These are phyloP conservation scores for Ormyrus labotus DNA, from an alignment of 2,888 invertebrate genomes.

Conservation along the genomic window DNA sequence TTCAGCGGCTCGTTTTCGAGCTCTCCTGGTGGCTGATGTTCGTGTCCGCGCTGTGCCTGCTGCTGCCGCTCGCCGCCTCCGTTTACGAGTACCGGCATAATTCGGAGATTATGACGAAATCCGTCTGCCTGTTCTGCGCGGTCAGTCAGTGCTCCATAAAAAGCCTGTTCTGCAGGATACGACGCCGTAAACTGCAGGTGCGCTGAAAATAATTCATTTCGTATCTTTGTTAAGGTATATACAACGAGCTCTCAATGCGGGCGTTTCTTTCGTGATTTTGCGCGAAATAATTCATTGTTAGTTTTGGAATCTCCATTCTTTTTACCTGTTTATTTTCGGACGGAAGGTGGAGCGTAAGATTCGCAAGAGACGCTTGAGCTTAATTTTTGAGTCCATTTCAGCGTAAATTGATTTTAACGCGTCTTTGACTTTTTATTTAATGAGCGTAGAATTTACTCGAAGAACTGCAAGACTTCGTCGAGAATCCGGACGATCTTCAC, in stretches of 20 bases:
- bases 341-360: too few relatives aligned
- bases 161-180: constrained; percentile 46
- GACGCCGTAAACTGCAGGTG: constrained; percentile 55
- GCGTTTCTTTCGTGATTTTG: too few relatives aligned
- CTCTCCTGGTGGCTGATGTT: constrained; percentile 46
- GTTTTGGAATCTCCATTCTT: too few relatives aligned
- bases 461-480: constrained; percentile 45
- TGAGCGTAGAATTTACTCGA: constrained; percentile 46
- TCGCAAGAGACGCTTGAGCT: too few relatives aligned
- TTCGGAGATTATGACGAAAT: constrained; percentile 56
- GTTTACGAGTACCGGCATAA: constrained; percentile 44
- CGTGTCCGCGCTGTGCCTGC: constrained; percentile 43
- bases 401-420: too few relatives aligned
- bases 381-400: too few relatives aligned
- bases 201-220: not conserved
- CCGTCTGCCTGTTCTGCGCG: constrained; percentile 51
- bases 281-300: too few relatives aligned
- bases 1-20: constrained; percentile 37
- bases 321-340: too few relatives aligned
- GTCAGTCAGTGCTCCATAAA: constrained; percentile 45
- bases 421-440: not conserved
- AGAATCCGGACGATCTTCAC: constrained; percentile 35
- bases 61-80: constrained; percentile 47
- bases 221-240: not conserved
- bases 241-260: too few relatives aligned